phyloP scores from a whole-genome alignment of 2,888 invertebrate species.

The Invenusta paracnida region DNA sequence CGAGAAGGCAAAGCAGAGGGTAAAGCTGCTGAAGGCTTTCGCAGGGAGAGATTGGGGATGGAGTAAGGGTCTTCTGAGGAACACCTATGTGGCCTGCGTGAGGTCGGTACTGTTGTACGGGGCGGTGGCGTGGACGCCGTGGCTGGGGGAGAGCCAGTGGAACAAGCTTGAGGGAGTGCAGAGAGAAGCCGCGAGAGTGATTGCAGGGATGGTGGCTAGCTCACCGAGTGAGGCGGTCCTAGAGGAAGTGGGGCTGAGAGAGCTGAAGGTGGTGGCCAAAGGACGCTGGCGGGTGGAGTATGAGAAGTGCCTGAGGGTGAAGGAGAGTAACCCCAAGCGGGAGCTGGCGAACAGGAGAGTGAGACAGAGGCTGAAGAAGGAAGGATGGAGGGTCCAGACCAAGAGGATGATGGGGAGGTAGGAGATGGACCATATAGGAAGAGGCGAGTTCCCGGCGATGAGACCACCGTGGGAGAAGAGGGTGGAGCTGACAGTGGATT shows the following conservation, averaged over 20 bases:
- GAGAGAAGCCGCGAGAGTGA: conserved; percentile 16
- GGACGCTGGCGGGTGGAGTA: background rate
- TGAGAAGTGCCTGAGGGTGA: background rate
- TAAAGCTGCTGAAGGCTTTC: background rate
- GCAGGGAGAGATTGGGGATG: background rate
- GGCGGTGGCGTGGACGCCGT: conserved; percentile 11
- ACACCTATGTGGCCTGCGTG: background rate
- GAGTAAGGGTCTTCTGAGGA: background rate
- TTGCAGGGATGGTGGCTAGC: background rate
- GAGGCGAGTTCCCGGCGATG: background rate
- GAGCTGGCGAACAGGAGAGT: background rate
- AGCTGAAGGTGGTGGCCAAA: background rate
- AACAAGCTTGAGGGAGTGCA: background rate
- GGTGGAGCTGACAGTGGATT: background rate
- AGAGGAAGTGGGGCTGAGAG: background rate
- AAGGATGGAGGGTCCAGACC: background rate
- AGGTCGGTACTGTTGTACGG: background rate
- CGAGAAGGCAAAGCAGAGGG: no score
- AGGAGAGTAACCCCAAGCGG: background rate
- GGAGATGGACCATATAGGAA: background rate
- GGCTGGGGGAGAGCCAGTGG: background rate
- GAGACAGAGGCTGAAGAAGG: background rate
- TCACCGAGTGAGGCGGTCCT: conserved; percentile 14
- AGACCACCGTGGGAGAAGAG: background rate
- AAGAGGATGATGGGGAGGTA: background rate